Evolutionary conservation across 2,113 vertebrate genomes (phyloP).

Genomic region (Chaetodon auriga): DNA sequence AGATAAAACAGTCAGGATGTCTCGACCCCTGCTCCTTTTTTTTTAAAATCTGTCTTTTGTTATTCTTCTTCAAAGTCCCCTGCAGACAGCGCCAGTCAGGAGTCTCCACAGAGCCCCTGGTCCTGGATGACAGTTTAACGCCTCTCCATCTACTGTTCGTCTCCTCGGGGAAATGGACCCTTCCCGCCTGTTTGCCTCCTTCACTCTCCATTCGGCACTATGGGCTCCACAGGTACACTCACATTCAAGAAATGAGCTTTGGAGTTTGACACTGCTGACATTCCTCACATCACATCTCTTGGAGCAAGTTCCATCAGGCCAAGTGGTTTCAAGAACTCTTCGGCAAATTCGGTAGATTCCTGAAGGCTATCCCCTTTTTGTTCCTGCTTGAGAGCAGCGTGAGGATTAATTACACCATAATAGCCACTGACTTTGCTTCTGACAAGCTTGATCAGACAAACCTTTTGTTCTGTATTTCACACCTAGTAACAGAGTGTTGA

Average conservation of each 20-base stretch:
- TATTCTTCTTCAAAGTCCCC: conserved; percentile 36
- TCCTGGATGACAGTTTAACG: conserved; percentile 59
- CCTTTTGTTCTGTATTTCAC: conserved; percentile 20
- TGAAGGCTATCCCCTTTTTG: conserved; percentile 30
- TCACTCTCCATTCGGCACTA: conserved; percentile 41
- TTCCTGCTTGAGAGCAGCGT: conserved; percentile 20
- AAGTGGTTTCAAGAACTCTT: conserved; percentile 50
- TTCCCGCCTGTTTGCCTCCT: conserved; percentile 19
- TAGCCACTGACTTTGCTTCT: conserved; percentile 20
- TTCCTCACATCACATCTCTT: conserved; percentile 65
- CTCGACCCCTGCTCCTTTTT: no score
- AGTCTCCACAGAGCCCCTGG: conserved; percentile 53
- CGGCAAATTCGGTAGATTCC: conserved; percentile 54
- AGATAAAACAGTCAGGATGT: no score
- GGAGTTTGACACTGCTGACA: conserved; percentile 56
- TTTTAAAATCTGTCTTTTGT: no score
- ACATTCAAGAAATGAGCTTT: conserved; percentile 59
- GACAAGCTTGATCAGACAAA: conserved; percentile 24
- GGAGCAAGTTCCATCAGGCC: conserved; percentile 69
- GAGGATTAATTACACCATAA: conserved; percentile 46
- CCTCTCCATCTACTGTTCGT: conserved; percentile 8
- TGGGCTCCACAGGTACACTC: conserved; percentile 51
- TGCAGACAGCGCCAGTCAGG: conserved; percentile 23
- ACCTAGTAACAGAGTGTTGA: conserved; percentile 10
- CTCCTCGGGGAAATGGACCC: conserved; percentile 39